phyloP scores from a whole-genome alignment of 2,797 vertebrate genomes.

The Malurus leucopterus region DNA sequence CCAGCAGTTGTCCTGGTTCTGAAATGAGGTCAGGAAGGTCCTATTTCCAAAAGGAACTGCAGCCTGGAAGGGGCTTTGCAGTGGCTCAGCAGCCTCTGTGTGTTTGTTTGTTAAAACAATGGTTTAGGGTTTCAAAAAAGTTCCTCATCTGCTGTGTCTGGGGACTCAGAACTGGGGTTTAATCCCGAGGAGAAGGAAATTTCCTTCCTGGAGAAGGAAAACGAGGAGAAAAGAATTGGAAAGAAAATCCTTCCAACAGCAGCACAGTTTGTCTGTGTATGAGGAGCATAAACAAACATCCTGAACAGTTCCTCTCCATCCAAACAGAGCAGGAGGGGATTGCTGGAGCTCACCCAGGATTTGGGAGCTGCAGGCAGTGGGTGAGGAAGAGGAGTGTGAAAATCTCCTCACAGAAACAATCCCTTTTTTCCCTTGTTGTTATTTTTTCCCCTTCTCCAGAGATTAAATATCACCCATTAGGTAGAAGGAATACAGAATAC shows the following conservation, averaged over 20 bases:
- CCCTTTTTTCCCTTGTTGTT: not conserved
- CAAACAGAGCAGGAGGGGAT: not conserved
- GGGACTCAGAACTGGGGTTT: not conserved
- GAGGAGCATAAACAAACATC: not conserved
- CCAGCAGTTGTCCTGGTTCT: conserved; percentile 13
- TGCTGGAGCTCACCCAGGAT: not conserved
- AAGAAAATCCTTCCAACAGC: not conserved
- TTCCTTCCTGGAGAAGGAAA: not conserved
- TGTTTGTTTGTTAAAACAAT: not conserved
- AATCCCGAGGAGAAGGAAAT: not conserved
- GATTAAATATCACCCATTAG: not conserved
- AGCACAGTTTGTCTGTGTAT: not conserved
- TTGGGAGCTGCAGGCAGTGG: not conserved
- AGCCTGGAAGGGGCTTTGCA: not conserved
- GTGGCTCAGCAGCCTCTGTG: not conserved
- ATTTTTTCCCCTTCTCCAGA: not conserved
- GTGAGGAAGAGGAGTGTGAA: not conserved
- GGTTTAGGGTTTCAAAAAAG: not conserved
- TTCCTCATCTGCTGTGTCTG: fast-evolving
- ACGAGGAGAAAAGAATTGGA: not conserved
- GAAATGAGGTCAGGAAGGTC: conserved; percentile 37
- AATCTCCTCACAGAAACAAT: not conserved
- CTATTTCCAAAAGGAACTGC: not conserved
- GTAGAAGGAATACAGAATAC: not conserved
- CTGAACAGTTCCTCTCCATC: not conserved